A percentile compares a stretch with the other conserved stretches of the same genome.
Evolutionary conservation across 2,888 invertebrate species (phyloP).

Genomic region (Amaurobius ferox): DNA sequence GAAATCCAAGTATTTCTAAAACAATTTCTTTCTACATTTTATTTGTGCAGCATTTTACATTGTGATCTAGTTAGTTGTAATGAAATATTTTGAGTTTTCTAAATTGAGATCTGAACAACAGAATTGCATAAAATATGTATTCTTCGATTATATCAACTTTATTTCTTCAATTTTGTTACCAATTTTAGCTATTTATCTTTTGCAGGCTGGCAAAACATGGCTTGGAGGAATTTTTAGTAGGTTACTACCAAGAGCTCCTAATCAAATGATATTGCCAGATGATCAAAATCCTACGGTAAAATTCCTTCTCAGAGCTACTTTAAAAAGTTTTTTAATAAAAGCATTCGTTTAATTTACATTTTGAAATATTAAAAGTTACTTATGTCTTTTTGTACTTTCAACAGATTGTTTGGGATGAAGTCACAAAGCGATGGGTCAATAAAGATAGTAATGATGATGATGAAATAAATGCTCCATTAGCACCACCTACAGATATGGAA

Average conservation of each 20-base stretch:
- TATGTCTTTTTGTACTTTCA: too few relatives aligned
- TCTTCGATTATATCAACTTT: neutral
- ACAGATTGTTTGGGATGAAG: conserved; percentile 72
- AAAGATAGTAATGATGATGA: conserved; percentile 67
- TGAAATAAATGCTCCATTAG: conserved; percentile 47
- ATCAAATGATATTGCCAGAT: conserved; percentile 74
- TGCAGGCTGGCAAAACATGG: conserved; percentile 81
- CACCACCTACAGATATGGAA: conserved; percentile 71
- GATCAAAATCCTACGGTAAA: conserved; percentile 73
- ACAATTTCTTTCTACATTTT: too few relatives aligned
- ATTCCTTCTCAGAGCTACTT: too few relatives aligned
- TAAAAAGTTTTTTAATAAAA: too few relatives aligned
- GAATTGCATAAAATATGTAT: neutral
- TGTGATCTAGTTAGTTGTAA: too few relatives aligned
- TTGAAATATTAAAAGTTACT: too few relatives aligned
- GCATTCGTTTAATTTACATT: too few relatives aligned
- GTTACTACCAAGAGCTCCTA: conserved; percentile 82
- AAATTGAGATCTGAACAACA: too few relatives aligned
- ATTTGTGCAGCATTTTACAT: too few relatives aligned
- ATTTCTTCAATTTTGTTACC: neutral
- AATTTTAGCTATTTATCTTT: neutral
- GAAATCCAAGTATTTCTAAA: too few relatives aligned
- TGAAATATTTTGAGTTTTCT: too few relatives aligned
- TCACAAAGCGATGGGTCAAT: conserved; percentile 65
- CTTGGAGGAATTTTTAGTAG: conserved; percentile 92